Evolutionary conservation across 2,888 invertebrate species (phyloP).

Genomic region (Crossocerus cetratus): DNA sequence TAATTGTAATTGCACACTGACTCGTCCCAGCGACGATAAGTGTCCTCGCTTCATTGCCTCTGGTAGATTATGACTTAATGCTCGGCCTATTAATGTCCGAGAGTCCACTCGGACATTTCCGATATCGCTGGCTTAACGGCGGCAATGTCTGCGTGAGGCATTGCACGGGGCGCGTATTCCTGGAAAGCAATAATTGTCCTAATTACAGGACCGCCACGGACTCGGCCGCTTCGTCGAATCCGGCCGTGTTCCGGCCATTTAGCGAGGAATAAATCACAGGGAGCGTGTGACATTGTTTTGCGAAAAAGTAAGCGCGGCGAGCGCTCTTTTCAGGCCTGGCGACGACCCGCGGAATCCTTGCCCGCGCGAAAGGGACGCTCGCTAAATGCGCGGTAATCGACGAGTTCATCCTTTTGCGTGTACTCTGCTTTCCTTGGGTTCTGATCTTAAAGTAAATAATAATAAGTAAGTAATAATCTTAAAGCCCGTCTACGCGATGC

Average conservation of each 20-base stretch:
- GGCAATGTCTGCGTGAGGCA: background rate
- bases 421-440: conserved; percentile 1
- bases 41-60: conserved; percentile 22
- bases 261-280: conserved; percentile 12
- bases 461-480: no score
- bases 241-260: background rate
- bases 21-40: conserved; percentile 2
- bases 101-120: background rate
- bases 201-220: background rate
- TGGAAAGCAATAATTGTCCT: conserved; percentile 13
- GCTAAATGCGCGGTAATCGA: conserved; percentile 30
- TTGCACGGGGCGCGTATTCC: background rate
- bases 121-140: background rate
- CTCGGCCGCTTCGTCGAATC: conserved; percentile 9
- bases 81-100: no score
- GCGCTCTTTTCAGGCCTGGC: no score
- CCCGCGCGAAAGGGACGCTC: conserved; percentile 20
- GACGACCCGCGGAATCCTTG: background rate
- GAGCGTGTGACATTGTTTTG: background rate
- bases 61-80: no score
- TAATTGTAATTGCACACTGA: conserved; percentile 25
- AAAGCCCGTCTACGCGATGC: no score
- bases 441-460: background rate
- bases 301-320: no score
- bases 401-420: conserved; percentile 35